Evolutionary conservation across 2,797 vertebrate species (phyloP).

Genomic region (Melanogrammus aeglefinus): DNA sequence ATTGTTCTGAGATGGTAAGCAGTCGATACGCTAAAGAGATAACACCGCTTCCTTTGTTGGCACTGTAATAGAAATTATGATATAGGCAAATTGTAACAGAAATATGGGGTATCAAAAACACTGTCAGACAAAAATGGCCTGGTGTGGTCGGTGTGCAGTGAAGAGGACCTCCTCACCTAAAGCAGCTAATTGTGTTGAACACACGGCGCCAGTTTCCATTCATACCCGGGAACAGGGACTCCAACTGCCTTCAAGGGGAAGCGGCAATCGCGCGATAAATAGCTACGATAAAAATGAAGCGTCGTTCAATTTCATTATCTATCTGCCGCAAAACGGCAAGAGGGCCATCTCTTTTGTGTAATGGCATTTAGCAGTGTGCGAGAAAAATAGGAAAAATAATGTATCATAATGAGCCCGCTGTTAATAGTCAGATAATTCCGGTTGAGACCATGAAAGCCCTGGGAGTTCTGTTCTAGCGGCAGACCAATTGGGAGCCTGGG

Average conservation of each 20-base stretch:
- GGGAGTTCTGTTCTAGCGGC: conserved; percentile 40
- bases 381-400: conserved; percentile 31
- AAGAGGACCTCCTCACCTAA: conserved; percentile 47
- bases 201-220: conserved; percentile 44
- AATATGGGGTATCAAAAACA: neutral
- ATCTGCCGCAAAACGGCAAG: conserved; percentile 54
- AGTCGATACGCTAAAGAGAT: no score
- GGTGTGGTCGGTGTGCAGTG: conserved; percentile 39
- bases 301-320: conserved; percentile 49
- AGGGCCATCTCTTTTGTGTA: conserved; percentile 18
- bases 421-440: conserved; percentile 57
- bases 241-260: conserved; percentile 39
- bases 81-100: neutral
- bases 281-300: conserved; percentile 57
- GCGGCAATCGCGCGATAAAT: conserved; percentile 47
- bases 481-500: conserved; percentile 41
- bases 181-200: conserved; percentile 28
- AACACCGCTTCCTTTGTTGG: no score
- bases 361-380: conserved; percentile 45
- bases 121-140: neutral
- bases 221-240: conserved; percentile 41
- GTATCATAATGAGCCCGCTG: conserved; percentile 55
- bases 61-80: no score
- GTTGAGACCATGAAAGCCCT: conserved; percentile 61
- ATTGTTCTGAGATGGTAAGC: no score